A percentile compares a stretch with the other conserved stretches of the same genome.
These are phyloP conservation scores for Coelinius sp. DNA, from an alignment of 2,888 invertebrate genomes.

Conservation along the genomic window DNA sequence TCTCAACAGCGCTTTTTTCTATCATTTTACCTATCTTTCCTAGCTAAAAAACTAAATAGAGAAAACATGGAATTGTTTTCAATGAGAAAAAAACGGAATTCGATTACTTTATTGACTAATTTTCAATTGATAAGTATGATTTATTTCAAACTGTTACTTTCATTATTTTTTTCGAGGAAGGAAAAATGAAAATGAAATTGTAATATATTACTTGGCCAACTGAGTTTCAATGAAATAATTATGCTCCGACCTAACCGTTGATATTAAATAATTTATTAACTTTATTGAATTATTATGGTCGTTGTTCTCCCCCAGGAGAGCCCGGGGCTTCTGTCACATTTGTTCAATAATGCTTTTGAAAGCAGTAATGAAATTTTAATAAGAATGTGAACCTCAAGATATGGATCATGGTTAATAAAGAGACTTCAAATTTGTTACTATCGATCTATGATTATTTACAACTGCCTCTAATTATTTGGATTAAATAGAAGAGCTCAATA, in stretches of 20 bases:
- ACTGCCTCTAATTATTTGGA: neutral
- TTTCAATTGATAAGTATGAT: neutral
- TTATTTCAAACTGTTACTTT: neutral
- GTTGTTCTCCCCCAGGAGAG: neutral
- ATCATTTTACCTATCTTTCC: neutral
- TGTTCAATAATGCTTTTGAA: constrained; percentile 1
- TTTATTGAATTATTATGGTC: neutral
- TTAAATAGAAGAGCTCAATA: neutral
- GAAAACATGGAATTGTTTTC: neutral
- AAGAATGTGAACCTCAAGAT: constrained; percentile 15
- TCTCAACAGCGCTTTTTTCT: constrained; percentile 31
- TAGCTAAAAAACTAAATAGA: neutral
- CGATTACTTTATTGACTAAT: neutral
- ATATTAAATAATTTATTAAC: constrained; percentile 27
- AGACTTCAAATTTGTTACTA: constrained; percentile 31
- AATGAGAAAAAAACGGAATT: neutral
- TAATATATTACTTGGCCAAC: neutral
- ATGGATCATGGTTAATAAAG: constrained; percentile 18
- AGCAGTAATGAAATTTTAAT: constrained; percentile 24
- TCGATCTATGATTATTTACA: neutral
- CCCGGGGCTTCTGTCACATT: neutral
- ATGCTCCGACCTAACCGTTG: constrained; percentile 2
- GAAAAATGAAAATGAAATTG: neutral
- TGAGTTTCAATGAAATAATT: neutral
- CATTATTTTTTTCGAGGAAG: neutral